A percentile compares a stretch with the other conserved stretches of the same genome.
Evolutionary conservation across 2,797 vertebrate genomes (phyloP).

Genomic region (Amblyraja radiata): DNA sequence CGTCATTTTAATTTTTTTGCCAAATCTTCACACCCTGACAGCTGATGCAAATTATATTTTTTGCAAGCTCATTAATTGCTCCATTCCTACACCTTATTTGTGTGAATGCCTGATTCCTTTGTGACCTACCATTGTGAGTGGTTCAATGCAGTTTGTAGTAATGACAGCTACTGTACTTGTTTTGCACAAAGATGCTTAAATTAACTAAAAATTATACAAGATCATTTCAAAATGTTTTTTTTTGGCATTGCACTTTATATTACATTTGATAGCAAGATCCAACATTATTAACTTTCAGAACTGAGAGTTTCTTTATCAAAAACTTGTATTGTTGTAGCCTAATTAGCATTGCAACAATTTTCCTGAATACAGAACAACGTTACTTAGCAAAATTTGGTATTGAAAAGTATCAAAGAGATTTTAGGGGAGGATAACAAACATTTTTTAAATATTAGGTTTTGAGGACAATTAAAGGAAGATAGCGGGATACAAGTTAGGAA

Average conservation of each 20-base stretch:
- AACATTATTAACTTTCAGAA: background rate
- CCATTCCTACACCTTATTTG: background rate
- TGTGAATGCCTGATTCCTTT: background rate
- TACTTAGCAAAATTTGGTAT: background rate
- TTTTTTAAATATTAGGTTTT: background rate
- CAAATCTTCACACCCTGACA: background rate
- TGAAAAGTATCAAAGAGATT: background rate
- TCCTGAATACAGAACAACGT: background rate
- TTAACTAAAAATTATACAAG: background rate
- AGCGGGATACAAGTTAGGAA: background rate
- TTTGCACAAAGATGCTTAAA: background rate
- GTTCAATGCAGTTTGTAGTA: slow-evolving; percentile 19
- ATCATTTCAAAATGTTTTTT: background rate
- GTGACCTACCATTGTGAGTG: background rate
- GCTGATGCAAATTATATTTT: slow-evolving; percentile 16
- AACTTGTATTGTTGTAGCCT: background rate
- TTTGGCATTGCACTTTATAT: background rate
- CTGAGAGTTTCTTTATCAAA: background rate
- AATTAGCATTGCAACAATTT: background rate
- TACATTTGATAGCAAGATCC: background rate
- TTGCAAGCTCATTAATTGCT: slow-evolving; percentile 20
- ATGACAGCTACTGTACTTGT: background rate
- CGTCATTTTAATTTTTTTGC: background rate
- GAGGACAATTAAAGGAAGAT: background rate
- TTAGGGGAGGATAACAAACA: background rate